These are phyloP conservation scores for Cercopithecus diana DNA, from an alignment of 2,797 vertebrate species.

Conservation along the genomic window DNA sequence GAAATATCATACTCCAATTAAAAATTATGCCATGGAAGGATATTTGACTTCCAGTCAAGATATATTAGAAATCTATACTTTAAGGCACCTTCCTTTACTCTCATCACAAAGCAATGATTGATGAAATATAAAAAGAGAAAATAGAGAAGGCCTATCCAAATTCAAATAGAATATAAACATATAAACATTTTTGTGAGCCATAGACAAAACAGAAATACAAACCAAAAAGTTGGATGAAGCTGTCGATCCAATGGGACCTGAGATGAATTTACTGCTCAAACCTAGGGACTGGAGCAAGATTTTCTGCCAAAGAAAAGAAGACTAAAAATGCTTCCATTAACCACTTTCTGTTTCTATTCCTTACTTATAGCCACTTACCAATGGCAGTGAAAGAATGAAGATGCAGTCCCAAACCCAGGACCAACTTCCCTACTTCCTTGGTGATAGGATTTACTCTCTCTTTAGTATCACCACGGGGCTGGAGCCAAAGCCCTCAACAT, in stretches of 20 bases:
- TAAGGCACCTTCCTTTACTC: background rate
- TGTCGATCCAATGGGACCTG: background rate
- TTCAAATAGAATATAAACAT: background rate
- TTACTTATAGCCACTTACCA: background rate
- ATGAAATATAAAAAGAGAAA: background rate
- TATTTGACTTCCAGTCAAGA: background rate
- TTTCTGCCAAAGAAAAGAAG: background rate
- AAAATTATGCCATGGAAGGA: background rate
- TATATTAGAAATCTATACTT: background rate
- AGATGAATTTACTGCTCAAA: background rate
- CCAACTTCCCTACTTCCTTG: background rate
- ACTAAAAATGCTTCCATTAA: background rate
- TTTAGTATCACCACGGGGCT: too few species aligned
- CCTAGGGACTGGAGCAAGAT: background rate
- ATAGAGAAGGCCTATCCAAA: background rate
- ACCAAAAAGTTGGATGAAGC: background rate
- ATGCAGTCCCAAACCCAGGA: background rate
- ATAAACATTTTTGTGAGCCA: background rate
- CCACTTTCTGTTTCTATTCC: background rate
- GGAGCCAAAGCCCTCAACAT: background rate
- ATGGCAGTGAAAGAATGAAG: background rate
- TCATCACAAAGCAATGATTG: background rate
- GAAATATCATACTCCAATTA: background rate
- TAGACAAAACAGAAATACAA: slow-evolving; percentile 9
- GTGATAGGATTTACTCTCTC: background rate